Base-by-base conservation (phyloP, 1,140 invertebrate species). In the Apis dorsata region DNA sequence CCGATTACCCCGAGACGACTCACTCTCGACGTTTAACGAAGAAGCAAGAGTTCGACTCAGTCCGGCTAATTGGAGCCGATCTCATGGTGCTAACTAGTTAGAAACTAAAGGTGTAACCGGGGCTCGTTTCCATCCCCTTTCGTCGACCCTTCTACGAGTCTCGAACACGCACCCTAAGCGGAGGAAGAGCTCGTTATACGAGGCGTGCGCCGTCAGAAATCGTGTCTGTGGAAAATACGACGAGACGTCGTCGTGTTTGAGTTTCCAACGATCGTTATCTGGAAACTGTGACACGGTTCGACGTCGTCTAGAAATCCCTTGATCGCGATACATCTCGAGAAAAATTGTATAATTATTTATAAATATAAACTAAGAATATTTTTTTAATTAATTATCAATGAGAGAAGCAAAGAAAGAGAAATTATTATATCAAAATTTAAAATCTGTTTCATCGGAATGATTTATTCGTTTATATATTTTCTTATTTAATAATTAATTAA, bases 41-140 rank as follows among this genome's bases (percentile, higher is more conserved):
- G 24, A 59, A 21, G 10, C 65, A 69, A 28, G 51, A 66, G 28
- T 15, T 24, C 51, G 28, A 79, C 19, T 69, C 69, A 69, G 55
- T 28, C 21, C 17, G 17, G 11, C 77, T 79, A 71, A 79, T 79
- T 78, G 65, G 28, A 19, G 65, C 34, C 53, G 53, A 78, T 51
- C 49, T 51, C 51, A 15, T 19, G 13, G 63, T 4, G 57, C 66
- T 59, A 79, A 79, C 55, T 70, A 79, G 21, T 79, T 70, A n/a
- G 34, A 70, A 79, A 79, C 65, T 55, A n/a, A 70, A 51, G 77
- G 34, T 69, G 66, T 10, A 79, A 79, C 66, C 17, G 34, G 12
- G n/a, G 10, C 55, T 24, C 12, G 62, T 66, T 51, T 68, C 19
- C 11, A 77, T 76, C 63, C 60, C 9, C 24, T 44, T 44, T 44